These are phyloP conservation scores for Andricus curvator DNA, from an alignment of 2,888 invertebrate species.

Conservation along the genomic window DNA sequence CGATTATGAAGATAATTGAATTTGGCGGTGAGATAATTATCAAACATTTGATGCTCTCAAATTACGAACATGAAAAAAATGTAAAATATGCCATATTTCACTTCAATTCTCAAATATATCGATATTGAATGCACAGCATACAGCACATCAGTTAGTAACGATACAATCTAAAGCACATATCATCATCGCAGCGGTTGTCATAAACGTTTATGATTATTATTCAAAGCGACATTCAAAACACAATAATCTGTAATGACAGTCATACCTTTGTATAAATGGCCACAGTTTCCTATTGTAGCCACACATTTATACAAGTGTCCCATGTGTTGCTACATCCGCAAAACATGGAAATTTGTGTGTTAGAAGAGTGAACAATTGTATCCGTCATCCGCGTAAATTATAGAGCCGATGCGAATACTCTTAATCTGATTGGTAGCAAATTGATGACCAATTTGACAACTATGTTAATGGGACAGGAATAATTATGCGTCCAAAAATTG, in stretches of 20 bases:
- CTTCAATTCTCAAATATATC: not conserved
- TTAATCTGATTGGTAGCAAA: constrained; percentile 10
- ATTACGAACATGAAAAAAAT: too few species aligned
- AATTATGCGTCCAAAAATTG: not conserved
- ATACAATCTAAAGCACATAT: not conserved
- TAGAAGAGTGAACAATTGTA: not conserved
- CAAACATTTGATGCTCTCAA: too few species aligned
- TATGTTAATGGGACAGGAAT: constrained; percentile 11
- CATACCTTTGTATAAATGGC: not conserved
- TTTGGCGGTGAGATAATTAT: too few species aligned
- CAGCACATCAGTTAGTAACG: not conserved
- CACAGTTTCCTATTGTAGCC: not conserved
- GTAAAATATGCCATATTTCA: not conserved
- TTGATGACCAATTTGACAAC: constrained; percentile 8
- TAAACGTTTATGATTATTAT: constrained; percentile 10
- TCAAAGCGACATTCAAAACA: not conserved
- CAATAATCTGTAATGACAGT: not conserved
- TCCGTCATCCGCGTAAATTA: not conserved
- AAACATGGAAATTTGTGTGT: not conserved
- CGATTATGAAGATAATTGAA: too few species aligned
- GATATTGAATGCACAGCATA: not conserved
- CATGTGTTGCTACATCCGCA: not conserved
- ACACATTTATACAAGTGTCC: not conserved
- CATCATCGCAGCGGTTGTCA: not conserved
- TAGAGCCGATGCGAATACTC: constrained; percentile 6